These are phyloP conservation scores for Ceratoteleas bidentatus DNA, from an alignment of 1,140 invertebrate species.

Conservation along the genomic window DNA sequence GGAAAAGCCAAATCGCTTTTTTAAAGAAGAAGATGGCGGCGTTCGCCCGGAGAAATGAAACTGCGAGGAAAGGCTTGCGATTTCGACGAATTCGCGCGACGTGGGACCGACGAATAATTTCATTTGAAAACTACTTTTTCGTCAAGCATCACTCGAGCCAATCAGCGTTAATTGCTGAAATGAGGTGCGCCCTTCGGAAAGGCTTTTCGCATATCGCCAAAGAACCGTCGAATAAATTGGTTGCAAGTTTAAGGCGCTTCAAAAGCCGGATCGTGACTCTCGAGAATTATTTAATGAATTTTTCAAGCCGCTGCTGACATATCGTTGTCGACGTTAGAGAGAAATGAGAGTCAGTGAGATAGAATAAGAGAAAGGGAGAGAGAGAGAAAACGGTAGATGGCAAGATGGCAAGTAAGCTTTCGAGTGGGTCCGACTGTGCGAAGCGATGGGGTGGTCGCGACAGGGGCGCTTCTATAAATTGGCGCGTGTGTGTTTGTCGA, in stretches of 20 bases:
- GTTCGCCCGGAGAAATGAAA: no score
- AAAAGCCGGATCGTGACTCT: conserved; percentile 36
- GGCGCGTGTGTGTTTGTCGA: no score
- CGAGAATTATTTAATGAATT: conserved; percentile 59
- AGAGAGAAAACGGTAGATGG: no score
- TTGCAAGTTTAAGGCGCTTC: conserved; percentile 41
- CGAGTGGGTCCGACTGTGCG: not conserved
- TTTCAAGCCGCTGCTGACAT: conserved; percentile 50
- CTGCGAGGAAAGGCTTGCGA: no score
- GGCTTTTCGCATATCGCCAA: conserved; percentile 26
- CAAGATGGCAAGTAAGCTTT: conserved; percentile 26
- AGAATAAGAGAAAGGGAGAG: conserved; percentile 2
- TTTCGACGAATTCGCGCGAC: no score
- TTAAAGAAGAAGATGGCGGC: no score
- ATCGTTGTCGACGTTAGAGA: conserved; percentile 37
- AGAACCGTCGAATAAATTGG: conserved; percentile 50
- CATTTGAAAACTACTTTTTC: no score
- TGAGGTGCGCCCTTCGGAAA: conserved; percentile 20
- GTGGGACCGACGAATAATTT: no score
- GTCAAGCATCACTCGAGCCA: conserved; percentile 13
- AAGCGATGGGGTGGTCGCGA: not conserved
- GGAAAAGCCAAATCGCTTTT: no score
- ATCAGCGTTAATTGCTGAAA: conserved; percentile 41
- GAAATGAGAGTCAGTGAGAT: not conserved
- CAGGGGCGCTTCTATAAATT: no score